These are phyloP conservation scores for Thalassaphorura encarpata DNA, from an alignment of 1,140 invertebrate species.

Conservation along the genomic window DNA sequence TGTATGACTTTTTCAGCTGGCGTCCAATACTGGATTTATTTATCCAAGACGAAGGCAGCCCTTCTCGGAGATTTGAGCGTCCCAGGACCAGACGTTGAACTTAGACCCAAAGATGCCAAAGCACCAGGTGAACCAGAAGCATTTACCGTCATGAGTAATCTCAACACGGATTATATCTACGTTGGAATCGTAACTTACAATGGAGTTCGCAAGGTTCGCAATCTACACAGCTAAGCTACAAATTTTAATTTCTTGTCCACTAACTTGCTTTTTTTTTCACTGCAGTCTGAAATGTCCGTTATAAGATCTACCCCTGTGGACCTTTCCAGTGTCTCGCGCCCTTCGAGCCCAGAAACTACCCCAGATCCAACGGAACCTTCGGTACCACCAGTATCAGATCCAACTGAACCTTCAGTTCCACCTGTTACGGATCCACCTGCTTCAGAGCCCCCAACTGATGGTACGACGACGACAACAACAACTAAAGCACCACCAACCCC, in stretches of 20 bases:
- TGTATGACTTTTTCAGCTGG: not conserved
- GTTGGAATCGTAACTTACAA: not conserved
- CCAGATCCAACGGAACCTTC: not conserved
- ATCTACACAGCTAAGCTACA: not conserved
- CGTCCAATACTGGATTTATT: not conserved
- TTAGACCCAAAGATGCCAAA: not conserved
- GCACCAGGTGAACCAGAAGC: not conserved
- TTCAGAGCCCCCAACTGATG: too few relatives aligned
- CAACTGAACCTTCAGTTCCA: not conserved
- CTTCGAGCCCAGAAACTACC: too few relatives aligned
- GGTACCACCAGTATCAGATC: not conserved
- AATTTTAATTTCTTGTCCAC: not conserved
- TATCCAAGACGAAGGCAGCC: not conserved
- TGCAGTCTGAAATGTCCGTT: not conserved
- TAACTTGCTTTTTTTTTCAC: not conserved
- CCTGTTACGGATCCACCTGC: not conserved
- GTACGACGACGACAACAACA: too few relatives aligned
- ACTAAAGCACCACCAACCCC: not conserved
- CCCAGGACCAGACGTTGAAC: not conserved
- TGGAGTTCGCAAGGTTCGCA: not conserved
- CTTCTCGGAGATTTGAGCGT: not conserved
- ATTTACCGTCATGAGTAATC: not conserved
- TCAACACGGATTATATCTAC: not conserved
- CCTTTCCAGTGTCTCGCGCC: too few relatives aligned
- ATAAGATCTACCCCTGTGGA: too few relatives aligned